A percentile compares a stretch with the other conserved stretches of the same genome.
phyloP scores from a whole-genome alignment of 2,797 vertebrate genomes.

The Enteromius radiatus region DNA sequence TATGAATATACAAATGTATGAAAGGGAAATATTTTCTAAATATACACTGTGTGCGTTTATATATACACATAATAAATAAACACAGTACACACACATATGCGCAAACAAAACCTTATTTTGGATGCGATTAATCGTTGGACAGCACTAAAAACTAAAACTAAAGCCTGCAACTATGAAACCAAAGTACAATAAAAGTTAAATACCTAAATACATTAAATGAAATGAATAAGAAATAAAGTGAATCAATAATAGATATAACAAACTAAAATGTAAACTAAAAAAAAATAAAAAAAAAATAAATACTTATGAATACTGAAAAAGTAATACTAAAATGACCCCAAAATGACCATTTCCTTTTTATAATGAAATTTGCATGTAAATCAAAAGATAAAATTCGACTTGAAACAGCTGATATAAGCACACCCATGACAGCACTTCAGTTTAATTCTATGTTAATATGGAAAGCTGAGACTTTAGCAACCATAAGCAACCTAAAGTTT shows the following conservation, averaged over 20 bases:
- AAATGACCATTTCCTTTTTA: neutral
- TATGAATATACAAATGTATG: too few species aligned
- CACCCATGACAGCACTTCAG: neutral
- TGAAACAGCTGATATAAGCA: neutral
- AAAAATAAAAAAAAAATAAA: neutral
- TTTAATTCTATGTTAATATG: neutral
- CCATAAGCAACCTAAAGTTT: neutral
- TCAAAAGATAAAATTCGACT: neutral
- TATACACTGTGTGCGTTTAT: too few species aligned
- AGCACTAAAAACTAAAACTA: neutral
- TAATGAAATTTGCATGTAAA: neutral
- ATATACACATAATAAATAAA: too few species aligned
- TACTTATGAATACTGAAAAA: neutral
- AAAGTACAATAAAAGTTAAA: neutral
- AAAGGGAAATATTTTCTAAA: too few species aligned
- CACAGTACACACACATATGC: too few species aligned
- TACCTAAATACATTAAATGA: neutral
- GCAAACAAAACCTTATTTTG: too few species aligned
- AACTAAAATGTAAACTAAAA: neutral
- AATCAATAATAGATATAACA: neutral
- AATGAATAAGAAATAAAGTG: neutral
- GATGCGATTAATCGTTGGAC: too few species aligned
- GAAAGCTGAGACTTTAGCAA: neutral
- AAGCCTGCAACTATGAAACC: neutral
- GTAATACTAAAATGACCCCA: neutral